These are phyloP conservation scores for Amblyopsis hoosieri DNA, from an alignment of 2,797 vertebrate genomes.

Conservation along the genomic window DNA sequence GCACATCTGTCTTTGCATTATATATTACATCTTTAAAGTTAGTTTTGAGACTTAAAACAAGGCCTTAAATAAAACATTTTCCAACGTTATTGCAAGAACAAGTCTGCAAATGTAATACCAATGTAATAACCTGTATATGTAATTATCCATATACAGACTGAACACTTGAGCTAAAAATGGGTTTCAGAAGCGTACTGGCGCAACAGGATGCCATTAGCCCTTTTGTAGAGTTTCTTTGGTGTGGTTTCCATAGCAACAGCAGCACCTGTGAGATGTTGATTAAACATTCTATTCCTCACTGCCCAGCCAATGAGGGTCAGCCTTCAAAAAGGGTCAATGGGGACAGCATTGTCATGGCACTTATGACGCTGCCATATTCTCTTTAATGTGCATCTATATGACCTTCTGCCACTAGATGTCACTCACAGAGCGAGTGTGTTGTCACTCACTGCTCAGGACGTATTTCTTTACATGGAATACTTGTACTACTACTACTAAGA, in stretches of 20 bases:
- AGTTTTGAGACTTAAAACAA: too few species aligned
- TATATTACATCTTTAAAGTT: too few species aligned
- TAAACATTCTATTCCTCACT: constrained; percentile 60
- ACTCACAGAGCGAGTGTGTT: too few species aligned
- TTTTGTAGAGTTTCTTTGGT: constrained; percentile 65
- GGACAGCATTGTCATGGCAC: constrained; percentile 53
- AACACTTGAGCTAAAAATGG: constrained; percentile 46
- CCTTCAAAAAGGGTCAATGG: constrained; percentile 56
- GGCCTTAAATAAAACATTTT: too few species aligned
- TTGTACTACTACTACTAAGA: too few species aligned
- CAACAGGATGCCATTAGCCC: constrained; percentile 70
- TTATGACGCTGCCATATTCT: constrained; percentile 66
- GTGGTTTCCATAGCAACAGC: constrained; percentile 69
- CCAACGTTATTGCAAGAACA: too few species aligned
- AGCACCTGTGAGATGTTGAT: constrained; percentile 70
- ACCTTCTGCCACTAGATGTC: too few species aligned
- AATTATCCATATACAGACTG: constrained; percentile 46
- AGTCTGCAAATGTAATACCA: too few species aligned
- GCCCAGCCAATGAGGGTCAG: constrained; percentile 64
- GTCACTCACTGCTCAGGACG: too few species aligned
- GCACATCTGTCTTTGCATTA: too few species aligned
- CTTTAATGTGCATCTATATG: constrained; percentile 39
- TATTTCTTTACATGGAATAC: too few species aligned
- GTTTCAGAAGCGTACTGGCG: constrained; percentile 50
- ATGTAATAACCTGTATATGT: constrained; percentile 9